phyloP scores from a whole-genome alignment of 2,888 invertebrate genomes.

The Hofmannophila pseudospretella region DNA sequence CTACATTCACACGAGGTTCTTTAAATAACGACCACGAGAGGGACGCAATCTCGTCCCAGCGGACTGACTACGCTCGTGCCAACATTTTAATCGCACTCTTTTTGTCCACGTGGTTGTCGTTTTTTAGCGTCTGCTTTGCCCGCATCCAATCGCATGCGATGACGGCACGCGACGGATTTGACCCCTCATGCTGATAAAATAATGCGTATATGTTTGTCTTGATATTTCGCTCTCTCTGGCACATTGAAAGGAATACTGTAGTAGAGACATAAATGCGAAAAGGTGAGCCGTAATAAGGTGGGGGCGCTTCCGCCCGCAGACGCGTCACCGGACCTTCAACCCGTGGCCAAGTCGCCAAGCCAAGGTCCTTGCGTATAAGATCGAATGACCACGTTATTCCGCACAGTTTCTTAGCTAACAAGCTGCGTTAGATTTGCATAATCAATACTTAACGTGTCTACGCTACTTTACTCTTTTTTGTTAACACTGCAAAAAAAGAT shows the following conservation, averaged over 20 bases:
- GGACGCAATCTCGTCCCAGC: constrained; percentile 38
- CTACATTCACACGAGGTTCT: constrained; percentile 58
- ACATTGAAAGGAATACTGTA: background rate
- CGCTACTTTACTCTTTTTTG: no score
- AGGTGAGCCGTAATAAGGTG: constrained; percentile 8
- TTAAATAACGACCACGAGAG: constrained; percentile 58
- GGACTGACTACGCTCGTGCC: constrained; percentile 43
- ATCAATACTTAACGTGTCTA: no score
- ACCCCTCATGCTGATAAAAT: constrained; percentile 12
- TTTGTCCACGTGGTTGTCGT: constrained; percentile 51
- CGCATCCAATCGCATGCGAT: constrained; percentile 1
- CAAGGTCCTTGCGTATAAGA: constrained; percentile 29
- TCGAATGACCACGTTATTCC: background rate
- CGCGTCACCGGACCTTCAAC: constrained; percentile 47
- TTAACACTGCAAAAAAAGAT: no score
- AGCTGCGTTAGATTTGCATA: no score
- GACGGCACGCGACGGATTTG: constrained; percentile 6
- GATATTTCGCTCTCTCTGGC: no score
- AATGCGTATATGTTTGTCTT: constrained; percentile 7
- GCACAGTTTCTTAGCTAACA: background rate
- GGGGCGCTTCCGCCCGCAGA: constrained; percentile 30
- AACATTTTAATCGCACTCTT: constrained; percentile 47
- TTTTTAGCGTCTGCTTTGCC: constrained; percentile 19
- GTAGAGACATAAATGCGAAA: background rate
- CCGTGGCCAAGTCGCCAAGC: constrained; percentile 32